Conservation (phyloP, 37 sponge, comb jelly and placozoan genomes). For the Diacarnus erythraeanus region DNA sequence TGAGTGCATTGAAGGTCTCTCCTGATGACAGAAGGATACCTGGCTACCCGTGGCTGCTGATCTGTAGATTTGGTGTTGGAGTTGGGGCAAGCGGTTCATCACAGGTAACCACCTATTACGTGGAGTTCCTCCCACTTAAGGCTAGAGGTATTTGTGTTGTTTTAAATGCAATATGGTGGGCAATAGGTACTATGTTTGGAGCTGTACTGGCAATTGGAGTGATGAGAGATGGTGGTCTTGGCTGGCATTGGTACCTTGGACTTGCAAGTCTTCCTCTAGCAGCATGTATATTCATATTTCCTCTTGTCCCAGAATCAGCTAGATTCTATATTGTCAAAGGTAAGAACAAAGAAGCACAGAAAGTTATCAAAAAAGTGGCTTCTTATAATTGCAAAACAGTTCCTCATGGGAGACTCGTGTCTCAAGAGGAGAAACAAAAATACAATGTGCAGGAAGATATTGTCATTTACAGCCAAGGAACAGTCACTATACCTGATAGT, state of each 20-base stretch:
- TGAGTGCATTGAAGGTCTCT: conserved; percentile 33
- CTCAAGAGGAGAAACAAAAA: conserved; percentile 60
- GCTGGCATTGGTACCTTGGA: conserved; percentile 62
- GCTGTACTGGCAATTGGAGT: conserved; percentile 50
- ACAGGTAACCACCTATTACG: conserved; percentile 50
- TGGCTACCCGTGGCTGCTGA: conserved; percentile 35
- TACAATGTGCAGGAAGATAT: neutral
- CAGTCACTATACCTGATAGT: neutral
- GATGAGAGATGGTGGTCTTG: conserved; percentile 35
- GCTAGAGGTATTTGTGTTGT: conserved; percentile 36
- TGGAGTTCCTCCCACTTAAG: conserved; percentile 66
- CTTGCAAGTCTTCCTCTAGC: conserved; percentile 48
- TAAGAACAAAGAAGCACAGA: conserved; percentile 53
- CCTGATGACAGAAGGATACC: conserved; percentile 16
- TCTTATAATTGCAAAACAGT: conserved; percentile 43
- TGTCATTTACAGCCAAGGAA: conserved; percentile 5
- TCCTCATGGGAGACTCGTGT: conserved; percentile 44
- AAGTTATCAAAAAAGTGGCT: conserved; percentile 52
- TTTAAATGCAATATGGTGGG: conserved; percentile 38
- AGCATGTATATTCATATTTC: conserved; percentile 42
- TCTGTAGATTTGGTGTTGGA: conserved; percentile 48
- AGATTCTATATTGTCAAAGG: conserved; percentile 63
- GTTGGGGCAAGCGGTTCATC: conserved; percentile 44
- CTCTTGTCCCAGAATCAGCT: conserved; percentile 72
- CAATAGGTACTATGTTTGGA: conserved; percentile 56